Conservation (phyloP, 1,140 invertebrate species). For the Drosophila murphyi region DNA sequence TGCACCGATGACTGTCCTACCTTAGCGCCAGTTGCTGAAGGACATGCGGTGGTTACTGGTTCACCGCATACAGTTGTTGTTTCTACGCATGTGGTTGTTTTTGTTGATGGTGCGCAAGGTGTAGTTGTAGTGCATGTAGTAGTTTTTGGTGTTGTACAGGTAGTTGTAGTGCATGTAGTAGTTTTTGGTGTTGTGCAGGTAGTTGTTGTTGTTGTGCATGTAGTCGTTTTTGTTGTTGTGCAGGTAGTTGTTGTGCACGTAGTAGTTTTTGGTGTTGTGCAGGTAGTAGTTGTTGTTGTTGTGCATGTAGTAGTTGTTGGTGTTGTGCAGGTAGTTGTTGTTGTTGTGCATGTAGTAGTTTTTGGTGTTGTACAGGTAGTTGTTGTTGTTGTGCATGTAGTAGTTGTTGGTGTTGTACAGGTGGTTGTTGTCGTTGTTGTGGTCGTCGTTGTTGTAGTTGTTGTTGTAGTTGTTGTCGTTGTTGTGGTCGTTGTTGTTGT, state of each 20-base stretch:
- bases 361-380: conserved; percentile 17
- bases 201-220: background rate
- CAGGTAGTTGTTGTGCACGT: conserved; percentile 19
- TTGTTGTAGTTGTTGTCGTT: background rate
- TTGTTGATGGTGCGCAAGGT: background rate
- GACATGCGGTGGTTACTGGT: conserved; percentile 6
- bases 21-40: background rate
- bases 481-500: background rate
- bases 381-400: conserved; percentile 15
- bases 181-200: conserved; percentile 18
- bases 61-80: conserved; percentile 13
- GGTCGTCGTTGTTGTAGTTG: conserved; percentile 13
- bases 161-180: conserved; percentile 1
- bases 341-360: conserved; percentile 10
- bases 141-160: too few relatives aligned
- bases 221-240: conserved; percentile 22
- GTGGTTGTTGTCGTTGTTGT: conserved; percentile 16
- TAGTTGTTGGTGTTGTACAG: conserved; percentile 24
- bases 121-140: conserved; percentile 14
- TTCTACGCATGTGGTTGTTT: conserved; percentile 24
- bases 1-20: conserved; percentile 7
- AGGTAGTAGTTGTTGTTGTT: conserved; percentile 32
- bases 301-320: conserved; percentile 17
- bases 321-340: conserved; percentile 11
- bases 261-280: conserved; percentile 1